A percentile compares a stretch with the other conserved stretches of the same genome.
Evolutionary conservation across 2,797 vertebrate genomes (phyloP).

Genomic region (Scyliorhinus canicula): DNA sequence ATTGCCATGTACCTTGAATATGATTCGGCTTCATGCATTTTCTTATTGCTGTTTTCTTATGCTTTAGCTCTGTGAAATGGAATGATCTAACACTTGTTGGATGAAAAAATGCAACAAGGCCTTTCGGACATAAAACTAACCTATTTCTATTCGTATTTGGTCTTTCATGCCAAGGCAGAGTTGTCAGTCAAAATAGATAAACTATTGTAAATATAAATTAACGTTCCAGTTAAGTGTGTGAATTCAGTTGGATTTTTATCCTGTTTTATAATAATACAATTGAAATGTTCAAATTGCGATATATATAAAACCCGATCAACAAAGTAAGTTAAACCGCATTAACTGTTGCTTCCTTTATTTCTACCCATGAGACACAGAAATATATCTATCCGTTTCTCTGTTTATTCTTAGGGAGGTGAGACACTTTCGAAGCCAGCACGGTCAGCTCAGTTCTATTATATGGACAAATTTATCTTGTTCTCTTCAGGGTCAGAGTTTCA

Average conservation of each 20-base stretch:
- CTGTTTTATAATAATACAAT: background rate
- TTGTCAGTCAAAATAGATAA: background rate
- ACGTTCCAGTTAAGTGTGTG: background rate
- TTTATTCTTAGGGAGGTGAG: conserved; percentile 58
- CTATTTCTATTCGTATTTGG: background rate
- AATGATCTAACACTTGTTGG: background rate
- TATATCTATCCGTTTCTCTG: conserved; percentile 39
- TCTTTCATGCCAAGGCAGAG: background rate
- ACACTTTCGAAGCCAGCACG: conserved; percentile 58
- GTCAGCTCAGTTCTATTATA: conserved; percentile 79
- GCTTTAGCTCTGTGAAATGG: background rate
- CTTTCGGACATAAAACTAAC: background rate
- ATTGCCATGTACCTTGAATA: background rate
- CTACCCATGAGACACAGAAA: background rate
- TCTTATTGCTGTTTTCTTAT: background rate
- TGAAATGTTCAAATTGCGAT: background rate
- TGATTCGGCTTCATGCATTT: background rate
- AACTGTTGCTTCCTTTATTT: conserved; percentile 11
- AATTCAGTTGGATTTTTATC: background rate
- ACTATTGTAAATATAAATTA: background rate
- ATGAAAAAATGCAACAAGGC: background rate
- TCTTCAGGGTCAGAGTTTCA: conserved; percentile 67
- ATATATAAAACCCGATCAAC: background rate
- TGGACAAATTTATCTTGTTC: conserved; percentile 75
- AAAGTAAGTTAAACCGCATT: conserved; percentile 26